Evolutionary conservation across 2,888 invertebrate species (phyloP), one percentile per base, ranked within the genome.

Genomic region (Cheilosia grossa): DNA sequence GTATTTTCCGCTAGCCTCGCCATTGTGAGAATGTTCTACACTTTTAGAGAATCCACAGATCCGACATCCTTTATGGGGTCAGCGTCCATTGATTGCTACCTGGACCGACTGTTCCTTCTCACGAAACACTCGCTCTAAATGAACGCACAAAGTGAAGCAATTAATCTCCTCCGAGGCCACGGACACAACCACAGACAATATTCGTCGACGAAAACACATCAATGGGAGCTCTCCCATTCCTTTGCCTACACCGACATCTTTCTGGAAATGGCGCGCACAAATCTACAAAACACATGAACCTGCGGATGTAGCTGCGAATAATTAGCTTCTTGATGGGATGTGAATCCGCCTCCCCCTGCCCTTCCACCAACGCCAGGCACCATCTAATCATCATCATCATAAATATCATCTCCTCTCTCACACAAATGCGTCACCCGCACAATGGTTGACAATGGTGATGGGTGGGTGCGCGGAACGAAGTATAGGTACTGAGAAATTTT

Each of bases 271-370:
- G 1, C 49, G 33, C 30, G 67, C 47, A 24, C 24, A 49, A 70
- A 58, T 56, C 30, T 13, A 56, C 19, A 19, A 64, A 72, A 64
- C 70, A 56, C 56, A 72, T 79, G 56, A 63, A 37, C 17, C 27
- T 37, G 40, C 19, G 51, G 19, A 24, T 69, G 78, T 64, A 63
- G 70, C 70, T 56, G 61, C 70, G 44, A 75, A 72, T 80, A 73
- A 80, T 72, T 80, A 72, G 79, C 64, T 73, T 66, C 42, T 73
- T 73, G 56, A 72, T 79, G 66, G 58, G 79, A 51, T 77, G 78
- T 51, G 19, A 47, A 58, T 47, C 40, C 56, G 17, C 27, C 40
- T 19, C 42, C 10, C 19, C 7, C n/a, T 10, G 15, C n/a, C 2
- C 47, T n/a, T 4, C 24, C 17, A 54, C 37, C n/a, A 30, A 47